Base-by-base conservation (phyloP, 2,888 invertebrate species). In the Timandra comae region DNA sequence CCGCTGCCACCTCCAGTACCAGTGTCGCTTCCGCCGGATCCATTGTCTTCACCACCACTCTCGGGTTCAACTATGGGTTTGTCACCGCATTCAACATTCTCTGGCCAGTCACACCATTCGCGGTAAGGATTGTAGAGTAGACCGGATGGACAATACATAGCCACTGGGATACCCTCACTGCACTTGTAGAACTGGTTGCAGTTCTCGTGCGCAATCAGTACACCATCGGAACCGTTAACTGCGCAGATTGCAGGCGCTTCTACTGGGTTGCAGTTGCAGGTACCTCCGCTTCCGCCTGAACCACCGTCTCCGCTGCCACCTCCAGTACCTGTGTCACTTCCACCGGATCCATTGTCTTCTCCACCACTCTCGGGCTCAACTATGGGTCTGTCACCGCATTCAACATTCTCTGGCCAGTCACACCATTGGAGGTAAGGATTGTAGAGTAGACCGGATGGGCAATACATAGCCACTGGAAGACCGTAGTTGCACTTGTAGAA, bases 161-260 rank as follows among this genome's bases (percentile, higher is more conserved):
- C 33, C 1, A 56, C 50, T 0, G 60, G 58, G 3, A 7, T 12
- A 3, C 61, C 60, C 1, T 47, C 4, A 6, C 21, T 20, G 7
- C 68, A 70, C 11, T 51, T 54, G 30, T 65, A 68, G 35, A 63
- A 67, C 22, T 66, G 43, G 26, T 63, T 60, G 29, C 67, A 67
- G 33, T 63, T 53, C 33, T 59, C 56, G 19, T 64, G 56, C 2
- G 65, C 56, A 0, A 65, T 29, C 0, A 63, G 41, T 0, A 38
- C 29, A 9, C 56, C 58, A 1, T 63, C 52, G 1, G 64, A 62
- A 0, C 46, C 56, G 3, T 45, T 45, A 8, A 30, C 40, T 1
- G 48, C 45, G 29, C 62, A 61, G 12, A 58, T 52, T 0, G 32
- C 35, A 1, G 50, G 50, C 2, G 59, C 59, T 36, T 58, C 50